Conservation (phyloP, 2,888 invertebrate species). For the Pseudoips prasinana region DNA sequence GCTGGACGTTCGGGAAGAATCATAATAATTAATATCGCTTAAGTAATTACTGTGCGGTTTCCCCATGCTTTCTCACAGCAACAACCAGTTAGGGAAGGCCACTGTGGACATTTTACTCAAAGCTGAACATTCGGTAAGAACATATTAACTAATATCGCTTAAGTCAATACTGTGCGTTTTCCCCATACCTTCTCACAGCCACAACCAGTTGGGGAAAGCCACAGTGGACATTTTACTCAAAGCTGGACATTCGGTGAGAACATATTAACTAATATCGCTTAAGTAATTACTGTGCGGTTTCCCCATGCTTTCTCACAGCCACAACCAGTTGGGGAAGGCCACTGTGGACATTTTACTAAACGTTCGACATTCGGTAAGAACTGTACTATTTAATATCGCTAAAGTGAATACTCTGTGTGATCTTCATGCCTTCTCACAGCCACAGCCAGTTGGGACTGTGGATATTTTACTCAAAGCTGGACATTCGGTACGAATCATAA, state of each 20-base stretch:
- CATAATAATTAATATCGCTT: not conserved
- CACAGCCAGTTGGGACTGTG: slow-evolving; percentile 50
- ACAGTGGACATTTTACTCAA: slow-evolving; percentile 47
- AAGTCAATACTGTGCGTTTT: slow-evolving; percentile 40
- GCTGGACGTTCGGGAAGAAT: slow-evolving; percentile 55
- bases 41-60: slow-evolving; percentile 40
- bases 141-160: not conserved
- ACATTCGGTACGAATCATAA: slow-evolving; percentile 52
- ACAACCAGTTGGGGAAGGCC: slow-evolving; percentile 46
- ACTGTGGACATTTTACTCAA: slow-evolving; percentile 47
- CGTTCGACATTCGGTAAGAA: slow-evolving; percentile 53
- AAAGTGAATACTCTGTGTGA: slow-evolving; percentile 38
- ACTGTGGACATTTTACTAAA: slow-evolving; percentile 47
- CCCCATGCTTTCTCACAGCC: slow-evolving; percentile 50
- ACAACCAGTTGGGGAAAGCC: slow-evolving; percentile 46
- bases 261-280: not conserved
- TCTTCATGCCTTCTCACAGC: slow-evolving; percentile 48
- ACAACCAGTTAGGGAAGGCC: slow-evolving; percentile 46
- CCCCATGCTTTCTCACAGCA: slow-evolving; percentile 50
- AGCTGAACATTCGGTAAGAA: slow-evolving; percentile 53
- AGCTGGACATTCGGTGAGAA: slow-evolving; percentile 49
- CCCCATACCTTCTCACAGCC: slow-evolving; percentile 50
- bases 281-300: slow-evolving; percentile 40
- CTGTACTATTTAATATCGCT: not conserved
- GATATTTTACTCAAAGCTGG: slow-evolving; percentile 48